These are phyloP conservation scores for Drosophila micromelanica DNA, from an alignment of 1,140 invertebrate species.

Conservation along the genomic window DNA sequence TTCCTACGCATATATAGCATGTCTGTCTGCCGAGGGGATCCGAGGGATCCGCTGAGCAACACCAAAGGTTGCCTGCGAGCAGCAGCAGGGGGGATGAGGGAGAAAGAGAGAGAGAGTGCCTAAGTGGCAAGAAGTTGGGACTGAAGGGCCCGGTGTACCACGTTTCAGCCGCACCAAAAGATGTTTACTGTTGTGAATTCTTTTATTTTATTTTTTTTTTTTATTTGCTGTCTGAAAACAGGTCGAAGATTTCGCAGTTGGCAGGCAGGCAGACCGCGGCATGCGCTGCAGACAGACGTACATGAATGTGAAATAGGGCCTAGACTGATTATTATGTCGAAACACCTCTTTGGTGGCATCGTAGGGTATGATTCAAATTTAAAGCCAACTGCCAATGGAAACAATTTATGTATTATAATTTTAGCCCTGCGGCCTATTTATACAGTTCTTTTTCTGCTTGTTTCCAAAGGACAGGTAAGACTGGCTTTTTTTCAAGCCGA, in stretches of 20 bases:
- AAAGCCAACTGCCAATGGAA: slow-evolving; percentile 78
- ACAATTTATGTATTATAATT: slow-evolving; percentile 80
- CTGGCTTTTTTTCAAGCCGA: slow-evolving; percentile 10
- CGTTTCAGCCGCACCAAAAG: slow-evolving; percentile 16
- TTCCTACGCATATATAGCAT: slow-evolving; percentile 80
- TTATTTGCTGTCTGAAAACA: slow-evolving; percentile 35
- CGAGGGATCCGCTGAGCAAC: slow-evolving; percentile 9
- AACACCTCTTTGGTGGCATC: not conserved
- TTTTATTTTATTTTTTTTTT: slow-evolving; percentile 33
- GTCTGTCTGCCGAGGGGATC: slow-evolving; percentile 34
- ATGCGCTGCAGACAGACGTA: slow-evolving; percentile 4
- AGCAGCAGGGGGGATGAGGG: not conserved
- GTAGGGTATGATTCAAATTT: slow-evolving; percentile 61
- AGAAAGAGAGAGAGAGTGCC: slow-evolving; percentile 6
- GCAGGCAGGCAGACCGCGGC: slow-evolving; percentile 9
- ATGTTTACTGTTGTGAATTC: slow-evolving; percentile 42
- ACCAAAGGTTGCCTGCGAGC: slow-evolving; percentile 35
- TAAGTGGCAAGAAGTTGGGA: slow-evolving; percentile 24
- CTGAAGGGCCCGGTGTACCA: slow-evolving; percentile 15
- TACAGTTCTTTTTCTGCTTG: slow-evolving; percentile 38
- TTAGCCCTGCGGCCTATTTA: slow-evolving; percentile 81
- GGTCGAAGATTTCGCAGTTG: slow-evolving; percentile 28
- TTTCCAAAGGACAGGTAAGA: slow-evolving; percentile 41
- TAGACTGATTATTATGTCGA: not conserved
- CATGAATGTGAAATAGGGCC: not conserved